These are phyloP conservation scores for Chrysemys picta DNA, from an alignment of 2,113 vertebrate genomes.

Conservation along the genomic window DNA sequence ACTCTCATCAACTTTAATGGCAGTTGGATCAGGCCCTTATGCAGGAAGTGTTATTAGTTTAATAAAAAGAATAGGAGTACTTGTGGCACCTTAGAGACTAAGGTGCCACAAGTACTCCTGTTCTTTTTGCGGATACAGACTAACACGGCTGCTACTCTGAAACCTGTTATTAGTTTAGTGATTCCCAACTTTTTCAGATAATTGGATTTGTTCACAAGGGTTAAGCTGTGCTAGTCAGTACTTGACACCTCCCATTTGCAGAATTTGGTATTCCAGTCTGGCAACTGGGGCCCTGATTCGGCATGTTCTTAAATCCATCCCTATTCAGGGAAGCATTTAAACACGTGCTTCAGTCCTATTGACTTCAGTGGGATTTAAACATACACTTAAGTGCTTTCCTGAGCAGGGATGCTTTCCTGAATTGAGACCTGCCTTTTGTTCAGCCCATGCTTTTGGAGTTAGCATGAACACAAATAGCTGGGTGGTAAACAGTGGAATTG, in stretches of 20 bases:
- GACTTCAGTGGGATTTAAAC: not conserved
- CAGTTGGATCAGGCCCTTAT: not conserved
- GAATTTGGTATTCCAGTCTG: not conserved
- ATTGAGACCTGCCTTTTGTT: not conserved
- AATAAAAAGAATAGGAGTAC: too few species aligned
- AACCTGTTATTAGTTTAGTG: not conserved
- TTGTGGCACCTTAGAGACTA: too few species aligned
- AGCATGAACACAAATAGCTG: fast-evolving
- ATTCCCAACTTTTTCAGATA: not conserved
- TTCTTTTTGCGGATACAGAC: too few species aligned
- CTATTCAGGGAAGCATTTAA: not conserved
- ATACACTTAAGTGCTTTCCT: not conserved
- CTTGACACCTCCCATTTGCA: not conserved
- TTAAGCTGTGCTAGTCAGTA: not conserved
- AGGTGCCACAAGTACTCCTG: too few species aligned
- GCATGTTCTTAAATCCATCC: not conserved
- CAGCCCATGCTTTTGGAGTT: not conserved
- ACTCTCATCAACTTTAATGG: not conserved
- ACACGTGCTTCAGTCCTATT: not conserved
- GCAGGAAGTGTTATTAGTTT: not conserved
- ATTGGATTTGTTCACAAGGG: not conserved
- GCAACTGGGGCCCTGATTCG: not conserved
- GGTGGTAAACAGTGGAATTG: not conserved
- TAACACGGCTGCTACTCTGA: too few species aligned
- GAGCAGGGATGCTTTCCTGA: not conserved